Evolutionary conservation across 2,797 vertebrate species (phyloP).

Genomic region (Lagodon rhomboides): DNA sequence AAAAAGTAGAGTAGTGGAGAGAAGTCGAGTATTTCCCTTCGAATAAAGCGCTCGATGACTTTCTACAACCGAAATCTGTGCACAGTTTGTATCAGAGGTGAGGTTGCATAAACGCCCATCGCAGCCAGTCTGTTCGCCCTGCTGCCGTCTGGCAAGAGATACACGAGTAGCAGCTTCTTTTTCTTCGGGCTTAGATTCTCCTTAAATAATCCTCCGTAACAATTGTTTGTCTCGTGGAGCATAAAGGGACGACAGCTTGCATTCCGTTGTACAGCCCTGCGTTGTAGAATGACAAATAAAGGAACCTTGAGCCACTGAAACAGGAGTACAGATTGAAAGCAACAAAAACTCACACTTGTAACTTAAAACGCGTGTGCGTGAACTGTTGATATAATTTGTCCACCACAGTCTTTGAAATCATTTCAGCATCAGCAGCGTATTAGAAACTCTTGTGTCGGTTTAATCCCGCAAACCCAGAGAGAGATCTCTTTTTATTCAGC

Average conservation of each 20-base stretch:
- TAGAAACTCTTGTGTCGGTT: constrained; percentile 10
- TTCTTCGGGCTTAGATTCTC: too few relatives aligned
- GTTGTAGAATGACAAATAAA: too few relatives aligned
- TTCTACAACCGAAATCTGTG: background rate
- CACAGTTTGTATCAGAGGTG: constrained; percentile 23
- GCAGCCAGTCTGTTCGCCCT: too few relatives aligned
- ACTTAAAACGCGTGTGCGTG: background rate
- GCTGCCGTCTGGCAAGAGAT: too few relatives aligned
- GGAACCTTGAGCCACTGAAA: background rate
- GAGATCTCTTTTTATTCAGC: background rate
- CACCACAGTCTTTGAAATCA: background rate
- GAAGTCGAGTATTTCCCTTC: background rate
- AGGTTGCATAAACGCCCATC: background rate
- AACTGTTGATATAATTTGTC: background rate
- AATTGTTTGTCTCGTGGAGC: too few relatives aligned
- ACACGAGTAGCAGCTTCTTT: too few relatives aligned
- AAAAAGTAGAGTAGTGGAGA: background rate
- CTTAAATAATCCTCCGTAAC: too few relatives aligned
- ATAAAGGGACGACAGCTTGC: too few relatives aligned
- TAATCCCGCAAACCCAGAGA: background rate
- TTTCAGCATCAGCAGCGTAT: background rate
- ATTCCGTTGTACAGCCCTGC: too few relatives aligned
- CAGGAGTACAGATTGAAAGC: constrained; percentile 21
- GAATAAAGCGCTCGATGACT: background rate
- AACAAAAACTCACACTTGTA: background rate